Percentiles rank a stretch among this genome's conserved stretches.
phyloP scores from a whole-genome alignment of 2,888 invertebrate genomes.

The Hemistola chrysoprasaria region DNA sequence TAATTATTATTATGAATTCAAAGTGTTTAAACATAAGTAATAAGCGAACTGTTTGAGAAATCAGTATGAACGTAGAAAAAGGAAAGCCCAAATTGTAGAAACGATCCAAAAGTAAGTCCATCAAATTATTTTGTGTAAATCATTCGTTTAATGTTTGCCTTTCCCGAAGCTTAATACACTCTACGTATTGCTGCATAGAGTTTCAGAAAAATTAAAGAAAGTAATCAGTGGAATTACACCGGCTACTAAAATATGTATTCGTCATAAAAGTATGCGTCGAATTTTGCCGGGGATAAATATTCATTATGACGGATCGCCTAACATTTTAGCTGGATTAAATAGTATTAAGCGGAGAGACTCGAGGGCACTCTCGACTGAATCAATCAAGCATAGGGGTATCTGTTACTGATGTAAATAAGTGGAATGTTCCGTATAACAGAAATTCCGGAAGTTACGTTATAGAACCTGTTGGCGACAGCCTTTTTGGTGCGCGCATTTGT shows the following conservation, averaged over 20 bases:
- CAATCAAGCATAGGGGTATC: conserved; percentile 53
- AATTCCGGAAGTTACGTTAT: too few species aligned
- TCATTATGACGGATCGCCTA: conserved; percentile 78
- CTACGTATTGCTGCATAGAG: conserved; percentile 44
- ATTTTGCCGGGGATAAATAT: conserved; percentile 77
- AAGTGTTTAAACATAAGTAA: too few species aligned
- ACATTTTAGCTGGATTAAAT: conserved; percentile 81
- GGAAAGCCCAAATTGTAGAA: conserved; percentile 16
- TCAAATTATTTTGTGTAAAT: conserved; percentile 48
- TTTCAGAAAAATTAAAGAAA: conserved; percentile 79
- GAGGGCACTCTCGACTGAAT: conserved; percentile 66
- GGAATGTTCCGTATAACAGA: too few species aligned
- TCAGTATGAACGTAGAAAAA: too few species aligned
- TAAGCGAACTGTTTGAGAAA: too few species aligned
- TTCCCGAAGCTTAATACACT: conserved; percentile 68
- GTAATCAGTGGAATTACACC: conserved; percentile 78
- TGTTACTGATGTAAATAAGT: conserved; percentile 26
- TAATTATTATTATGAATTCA: too few species aligned
- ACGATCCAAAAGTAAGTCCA: conserved; percentile 26
- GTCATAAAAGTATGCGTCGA: conserved; percentile 78
- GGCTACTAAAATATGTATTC: conserved; percentile 81
- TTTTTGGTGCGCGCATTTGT: too few species aligned
- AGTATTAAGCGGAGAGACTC: conserved; percentile 64
- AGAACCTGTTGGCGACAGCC: too few species aligned
- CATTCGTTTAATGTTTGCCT: conserved; percentile 63